Evolutionary conservation across 1,140 invertebrate genomes (phyloP), one percentile per base, ranked within the genome.

Genomic region (Plutomurus gul): DNA sequence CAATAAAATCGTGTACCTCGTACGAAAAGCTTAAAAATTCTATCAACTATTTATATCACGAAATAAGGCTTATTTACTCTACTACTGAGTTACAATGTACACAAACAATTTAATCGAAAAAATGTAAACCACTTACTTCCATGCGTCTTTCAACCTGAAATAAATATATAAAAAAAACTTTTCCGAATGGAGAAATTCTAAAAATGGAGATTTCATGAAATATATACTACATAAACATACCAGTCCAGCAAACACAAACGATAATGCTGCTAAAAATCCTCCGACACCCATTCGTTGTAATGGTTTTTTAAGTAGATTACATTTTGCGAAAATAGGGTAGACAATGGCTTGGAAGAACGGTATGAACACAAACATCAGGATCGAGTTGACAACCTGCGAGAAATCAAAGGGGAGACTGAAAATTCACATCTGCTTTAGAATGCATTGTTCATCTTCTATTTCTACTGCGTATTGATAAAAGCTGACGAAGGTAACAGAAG

Each of bases 401-500:
- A 33, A 65, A 65, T n/a, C 33, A 65, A 4, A 33, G 30, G 30
- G 27, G 22, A 51, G 25, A 22, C 16, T 22, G 47, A 22, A 51
- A 22, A 22, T 10, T 3, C 8, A 51, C 18, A 51, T 51, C n/a
- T 43, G 11, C 25, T n/a, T 33, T n/a, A 6, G 16, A n/a, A n/a
- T n/a, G n/a, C n/a, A n/a, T n/a, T n/a, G n/a, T n/a, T n/a, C n/a
- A n/a, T n/a, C n/a, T 43, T n/a, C 8, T 43, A 56, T 56, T 10
- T 18, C 49, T 13, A 56, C 13, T 56, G 13, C 18, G 7, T 13
- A 18, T 13, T 8, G 22, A 98, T 96, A 47, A 97, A 90, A 0
- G 91, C 84, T 0, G 99, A 85, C 60, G 98, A 95, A 4, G 96
- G 87, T 0, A 98, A 84, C 0, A 96, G 94, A 86, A 96, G 96